Evolutionary conservation across 2,888 invertebrate genomes (phyloP).

Genomic region (Osmoderma eremita): DNA sequence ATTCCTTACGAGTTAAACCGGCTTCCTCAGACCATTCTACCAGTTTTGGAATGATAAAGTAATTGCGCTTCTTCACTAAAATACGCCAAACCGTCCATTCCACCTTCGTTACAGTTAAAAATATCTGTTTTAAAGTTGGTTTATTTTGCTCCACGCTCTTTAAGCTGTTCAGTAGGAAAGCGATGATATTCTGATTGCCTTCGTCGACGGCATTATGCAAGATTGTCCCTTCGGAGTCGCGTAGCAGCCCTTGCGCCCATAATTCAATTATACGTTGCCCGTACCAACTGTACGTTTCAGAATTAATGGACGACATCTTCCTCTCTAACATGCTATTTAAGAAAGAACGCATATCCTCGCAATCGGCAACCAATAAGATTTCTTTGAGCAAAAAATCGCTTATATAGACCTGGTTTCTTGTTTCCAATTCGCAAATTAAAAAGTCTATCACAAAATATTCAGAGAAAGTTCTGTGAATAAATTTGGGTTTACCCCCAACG

Average conservation of each 20-base stretch:
- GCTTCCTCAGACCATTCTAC: no score
- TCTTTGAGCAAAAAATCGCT: not conserved
- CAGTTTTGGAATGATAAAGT: no score
- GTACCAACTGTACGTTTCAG: not conserved
- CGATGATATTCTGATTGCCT: not conserved
- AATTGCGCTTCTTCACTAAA: no score
- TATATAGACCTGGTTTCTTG: no score
- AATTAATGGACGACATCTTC: not conserved
- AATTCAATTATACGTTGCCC: not conserved
- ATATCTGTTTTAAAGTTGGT: no score
- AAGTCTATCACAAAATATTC: conserved; percentile 1
- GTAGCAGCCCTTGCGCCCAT: not conserved
- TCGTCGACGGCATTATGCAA: not conserved
- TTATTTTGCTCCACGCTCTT: no score
- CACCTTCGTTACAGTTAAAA: no score
- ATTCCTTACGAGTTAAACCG: no score
- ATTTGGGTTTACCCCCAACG: not conserved
- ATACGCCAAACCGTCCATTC: no score
- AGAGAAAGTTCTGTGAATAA: not conserved
- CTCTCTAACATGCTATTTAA: not conserved
- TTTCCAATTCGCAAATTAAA: not conserved
- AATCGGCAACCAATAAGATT: not conserved
- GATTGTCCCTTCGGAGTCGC: not conserved
- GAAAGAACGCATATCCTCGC: not conserved
- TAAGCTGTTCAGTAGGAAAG: not conserved